Base-by-base conservation (phyloP, 1,140 invertebrate genomes). In the Nasonia vitripennis region DNA sequence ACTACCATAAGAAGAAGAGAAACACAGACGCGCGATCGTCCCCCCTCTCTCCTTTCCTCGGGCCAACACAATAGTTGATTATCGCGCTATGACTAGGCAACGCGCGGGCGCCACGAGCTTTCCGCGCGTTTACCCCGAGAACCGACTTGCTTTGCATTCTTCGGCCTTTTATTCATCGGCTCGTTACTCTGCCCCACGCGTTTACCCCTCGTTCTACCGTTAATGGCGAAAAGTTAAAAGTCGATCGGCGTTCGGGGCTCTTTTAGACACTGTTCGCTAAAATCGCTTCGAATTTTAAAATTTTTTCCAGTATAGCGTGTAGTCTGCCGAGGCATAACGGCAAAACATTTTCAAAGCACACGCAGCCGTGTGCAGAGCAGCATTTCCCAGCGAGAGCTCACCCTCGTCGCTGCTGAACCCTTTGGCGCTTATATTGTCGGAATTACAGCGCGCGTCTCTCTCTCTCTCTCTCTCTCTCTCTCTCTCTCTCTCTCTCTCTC, bases 191-290 rank as follows among this genome's bases (percentile, higher is more conserved):
- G 4, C 67, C 45, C n/a, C 55, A 0, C 62, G 45, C 10, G 55
- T 31, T 80, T 34, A 51, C 23, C n/a, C 41, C 70, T 55, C 17
- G 23, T 1, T 10, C 77, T 1, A 2, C 23, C 68, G 23, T 23
- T 83, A 75, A 83, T 83, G 71, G 71, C 71, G 31, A 75, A 83
- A 83, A 75, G 48, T 75, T 83, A 10, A 83, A 81, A 81, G 80
- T 81, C 70, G 41, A 81, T 81, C 70, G 27, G 41, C 75, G 55
- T 37, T 37, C 27, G 0, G 5, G 34, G 34, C 34, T 37, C 34
- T 37, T 6, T 55, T 17, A 55, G 12, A 17, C 51, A 14, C 14
- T 17, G 12, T 5, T 55, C 12, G 51, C 27, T 27, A 55, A 17
- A 55, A 17, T 20, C 12, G 12, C 51, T 55, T 17, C 14, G 51